Conservation (phyloP, 2,113 vertebrate genomes). For the Hypocryptadius cinnamomeus region DNA sequence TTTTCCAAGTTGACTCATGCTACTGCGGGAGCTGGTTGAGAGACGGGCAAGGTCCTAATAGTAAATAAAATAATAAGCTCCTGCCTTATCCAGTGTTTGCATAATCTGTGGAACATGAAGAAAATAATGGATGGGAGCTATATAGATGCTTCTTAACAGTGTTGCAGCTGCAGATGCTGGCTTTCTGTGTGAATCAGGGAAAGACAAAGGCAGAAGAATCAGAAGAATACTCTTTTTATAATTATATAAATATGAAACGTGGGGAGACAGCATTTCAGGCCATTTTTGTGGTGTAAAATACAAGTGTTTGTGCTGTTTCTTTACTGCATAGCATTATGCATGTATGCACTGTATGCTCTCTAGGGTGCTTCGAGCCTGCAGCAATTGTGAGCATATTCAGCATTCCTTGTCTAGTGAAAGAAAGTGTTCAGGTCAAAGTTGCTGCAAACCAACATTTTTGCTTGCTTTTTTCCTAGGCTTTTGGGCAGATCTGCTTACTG, state of each 20-base stretch:
- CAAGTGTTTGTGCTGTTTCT: background rate
- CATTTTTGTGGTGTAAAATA: background rate
- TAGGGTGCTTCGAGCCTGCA: background rate
- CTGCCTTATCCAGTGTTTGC: background rate
- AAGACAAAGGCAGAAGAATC: background rate
- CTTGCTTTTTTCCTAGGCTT: slow-evolving; percentile 27
- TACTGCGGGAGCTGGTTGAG: background rate
- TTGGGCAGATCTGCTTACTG: slow-evolving; percentile 55
- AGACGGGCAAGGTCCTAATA: background rate
- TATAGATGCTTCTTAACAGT: background rate
- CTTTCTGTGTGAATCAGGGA: background rate
- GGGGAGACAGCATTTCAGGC: background rate
- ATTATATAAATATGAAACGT: background rate
- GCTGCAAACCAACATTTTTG: background rate
- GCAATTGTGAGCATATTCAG: background rate
- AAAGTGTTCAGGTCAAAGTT: background rate
- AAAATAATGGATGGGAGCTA: background rate
- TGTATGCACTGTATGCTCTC: background rate
- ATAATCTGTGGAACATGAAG: background rate
- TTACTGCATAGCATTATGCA: background rate
- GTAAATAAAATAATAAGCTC: background rate
- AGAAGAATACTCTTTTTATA: background rate
- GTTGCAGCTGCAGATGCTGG: background rate
- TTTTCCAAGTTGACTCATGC: background rate
- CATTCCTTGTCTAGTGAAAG: background rate